Conservation (phyloP, 2,797 vertebrate species). For the Chrysocyon brachyurus region DNA sequence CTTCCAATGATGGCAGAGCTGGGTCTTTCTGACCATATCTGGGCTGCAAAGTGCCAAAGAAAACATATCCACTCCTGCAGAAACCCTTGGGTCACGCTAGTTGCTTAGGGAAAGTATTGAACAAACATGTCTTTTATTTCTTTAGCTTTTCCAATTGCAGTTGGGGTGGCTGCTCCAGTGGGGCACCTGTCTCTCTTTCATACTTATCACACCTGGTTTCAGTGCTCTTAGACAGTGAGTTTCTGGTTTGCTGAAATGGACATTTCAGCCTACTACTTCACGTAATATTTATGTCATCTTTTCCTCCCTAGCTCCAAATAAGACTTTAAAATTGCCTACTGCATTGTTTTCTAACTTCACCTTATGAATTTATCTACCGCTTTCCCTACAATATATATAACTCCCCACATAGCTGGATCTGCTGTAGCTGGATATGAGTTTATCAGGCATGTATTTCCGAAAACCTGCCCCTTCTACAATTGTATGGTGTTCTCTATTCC, state of each 20-base stretch:
- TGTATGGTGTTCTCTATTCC: background rate
- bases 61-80: background rate
- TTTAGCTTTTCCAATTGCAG: background rate
- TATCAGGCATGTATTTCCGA: background rate
- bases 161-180: background rate
- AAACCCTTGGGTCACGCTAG: background rate
- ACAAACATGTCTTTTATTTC: background rate
- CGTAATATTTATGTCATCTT: constrained; percentile 43
- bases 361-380: constrained; percentile 38
- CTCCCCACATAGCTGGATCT: background rate
- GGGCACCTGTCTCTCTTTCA: background rate
- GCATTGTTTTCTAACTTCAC: constrained; percentile 50
- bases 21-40: background rate
- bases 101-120: background rate
- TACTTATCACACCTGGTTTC: background rate
- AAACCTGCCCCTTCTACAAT: background rate
- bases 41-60: background rate
- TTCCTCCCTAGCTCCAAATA: constrained; percentile 52
- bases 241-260: constrained; percentile 27
- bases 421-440: background rate
- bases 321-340: constrained; percentile 45
- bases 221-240: background rate
- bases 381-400: background rate
- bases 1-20: background rate
- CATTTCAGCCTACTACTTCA: constrained; percentile 28